Evolutionary conservation across 2,888 invertebrate genomes (phyloP).

Genomic region (Aleiodes leptofemur): DNA sequence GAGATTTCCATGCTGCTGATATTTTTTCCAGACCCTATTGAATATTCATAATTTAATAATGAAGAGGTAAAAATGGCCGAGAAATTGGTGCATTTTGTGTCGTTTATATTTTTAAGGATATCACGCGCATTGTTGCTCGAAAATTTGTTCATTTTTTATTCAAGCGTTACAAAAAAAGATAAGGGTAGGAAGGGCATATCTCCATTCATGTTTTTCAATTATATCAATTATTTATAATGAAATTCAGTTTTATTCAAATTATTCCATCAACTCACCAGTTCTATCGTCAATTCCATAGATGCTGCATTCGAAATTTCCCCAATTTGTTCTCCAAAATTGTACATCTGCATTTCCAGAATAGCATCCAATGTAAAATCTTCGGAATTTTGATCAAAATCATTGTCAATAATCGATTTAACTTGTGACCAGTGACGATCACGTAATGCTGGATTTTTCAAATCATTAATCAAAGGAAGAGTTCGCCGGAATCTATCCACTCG

Average conservation of each 20-base stretch:
- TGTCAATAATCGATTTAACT: constrained; percentile 83
- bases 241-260: too few relatives aligned
- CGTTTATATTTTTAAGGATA: too few relatives aligned
- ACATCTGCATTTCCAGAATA: constrained; percentile 88
- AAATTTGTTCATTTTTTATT: too few relatives aligned
- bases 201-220: too few relatives aligned
- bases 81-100: too few relatives aligned
- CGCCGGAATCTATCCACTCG: constrained; percentile 88
- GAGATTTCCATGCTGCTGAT: constrained; percentile 82
- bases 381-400: constrained; percentile 87
- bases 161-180: too few relatives aligned
- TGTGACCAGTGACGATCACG: constrained; percentile 89
- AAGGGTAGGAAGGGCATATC: too few relatives aligned
- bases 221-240: too few relatives aligned
- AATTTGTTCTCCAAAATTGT: constrained; percentile 88
- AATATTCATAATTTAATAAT: not conserved
- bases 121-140: too few relatives aligned
- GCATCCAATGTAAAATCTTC: constrained; percentile 87
- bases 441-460: constrained; percentile 91
- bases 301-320: constrained; percentile 91
- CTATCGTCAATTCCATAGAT: constrained; percentile 91
- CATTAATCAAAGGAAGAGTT: constrained; percentile 88
- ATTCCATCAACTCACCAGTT: constrained; percentile 74
- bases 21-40: constrained; percentile 83
- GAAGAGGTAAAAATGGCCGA: too few relatives aligned